Evolutionary conservation across 1,140 invertebrate genomes (phyloP).

Genomic region (Littorina saxatilis): DNA sequence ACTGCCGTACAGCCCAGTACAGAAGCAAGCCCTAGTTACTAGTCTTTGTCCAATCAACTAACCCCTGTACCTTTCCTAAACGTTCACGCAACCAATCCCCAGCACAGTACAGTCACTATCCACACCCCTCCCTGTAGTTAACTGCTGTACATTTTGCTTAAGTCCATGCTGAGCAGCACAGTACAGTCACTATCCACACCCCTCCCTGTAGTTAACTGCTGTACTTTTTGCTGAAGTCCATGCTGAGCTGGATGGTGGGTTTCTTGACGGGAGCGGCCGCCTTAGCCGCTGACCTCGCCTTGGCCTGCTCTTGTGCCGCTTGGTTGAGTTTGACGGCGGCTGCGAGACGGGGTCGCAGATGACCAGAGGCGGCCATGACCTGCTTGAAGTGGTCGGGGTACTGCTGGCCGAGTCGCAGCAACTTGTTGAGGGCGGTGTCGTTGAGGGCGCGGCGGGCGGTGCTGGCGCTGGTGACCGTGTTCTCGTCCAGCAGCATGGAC

Average conservation of each 20-base stretch:
- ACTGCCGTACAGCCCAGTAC: too few relatives aligned
- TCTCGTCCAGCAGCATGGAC: conserved; percentile 86
- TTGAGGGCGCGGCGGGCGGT: conserved; percentile 85
- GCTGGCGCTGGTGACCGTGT: conserved; percentile 80
- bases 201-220: too few relatives aligned
- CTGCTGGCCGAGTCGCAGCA: conserved; percentile 93
- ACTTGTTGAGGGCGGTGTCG: conserved; percentile 89
- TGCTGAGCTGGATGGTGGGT: conserved; percentile 95
- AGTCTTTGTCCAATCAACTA: too few relatives aligned
- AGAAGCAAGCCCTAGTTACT: too few relatives aligned
- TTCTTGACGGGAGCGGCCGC: conserved; percentile 78
- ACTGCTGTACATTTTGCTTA: too few relatives aligned
- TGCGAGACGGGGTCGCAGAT: conserved; percentile 89
- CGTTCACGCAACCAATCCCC: too few relatives aligned
- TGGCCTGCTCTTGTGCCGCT: conserved; percentile 68
- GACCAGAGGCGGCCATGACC: conserved; percentile 88
- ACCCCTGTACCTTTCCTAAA: too few relatives aligned
- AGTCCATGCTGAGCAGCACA: too few relatives aligned
- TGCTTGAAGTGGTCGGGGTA: conserved; percentile 89
- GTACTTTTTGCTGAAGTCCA: conserved; percentile 90
- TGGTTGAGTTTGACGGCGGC: conserved; percentile 84
- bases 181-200: too few relatives aligned
- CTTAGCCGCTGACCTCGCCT: conserved; percentile 74
- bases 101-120: too few relatives aligned
- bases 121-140: too few relatives aligned